Evolutionary conservation across 2,888 invertebrate genomes (phyloP), one percentile per base, ranked within the genome.

Genomic region (Hirtodrosophila alboralis): DNA sequence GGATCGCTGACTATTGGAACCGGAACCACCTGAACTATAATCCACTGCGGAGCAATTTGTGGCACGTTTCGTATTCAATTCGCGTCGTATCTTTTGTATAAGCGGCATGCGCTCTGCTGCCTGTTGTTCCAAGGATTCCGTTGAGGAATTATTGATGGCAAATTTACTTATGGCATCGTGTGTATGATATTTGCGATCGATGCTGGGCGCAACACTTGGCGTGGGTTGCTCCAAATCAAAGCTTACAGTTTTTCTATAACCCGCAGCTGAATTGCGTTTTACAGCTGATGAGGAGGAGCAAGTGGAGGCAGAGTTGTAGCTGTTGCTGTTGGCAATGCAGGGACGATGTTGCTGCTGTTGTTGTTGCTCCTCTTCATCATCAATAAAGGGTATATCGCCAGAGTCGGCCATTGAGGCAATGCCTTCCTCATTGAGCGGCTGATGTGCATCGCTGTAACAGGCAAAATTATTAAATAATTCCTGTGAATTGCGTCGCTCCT

Each of bases 361-460:
- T 23, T 87, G 87, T 4, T 85, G 84, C 38, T 90, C 90, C 49
- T 91, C 89, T 21, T 90, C 91, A 38, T 92, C 90, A 30, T 91
- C 91, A 14, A 92, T 91, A 44, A 88, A 91, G 27, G 91, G 91
- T 65, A 91, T 91, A 28, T 90, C 89, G 31, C 89, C 89, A 1
- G 87, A 80, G 45, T 90, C 88, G 4, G 87, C 88, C 53, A 90
- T 86, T 7, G 90, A 90, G 9, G 90, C 90, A 12, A 91, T 90
- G 14, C 89, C 80, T 27, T 90, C 89, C 58, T 90, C 90, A 60
- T 90, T 91, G 0, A 91, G 63, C 7, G 90, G 91, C 64, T 90
- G 90, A 77, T 90, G 90, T 0, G 84, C 86, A 56, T 90, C 90
- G 26, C 84, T 84, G 49, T 89, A 87, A 47, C 63, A 58, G 7